A percentile compares a stretch with the other conserved stretches of the same genome.
Conservation (phyloP, 2,113 vertebrate genomes). For the Dicentrarchus labrax region DNA sequence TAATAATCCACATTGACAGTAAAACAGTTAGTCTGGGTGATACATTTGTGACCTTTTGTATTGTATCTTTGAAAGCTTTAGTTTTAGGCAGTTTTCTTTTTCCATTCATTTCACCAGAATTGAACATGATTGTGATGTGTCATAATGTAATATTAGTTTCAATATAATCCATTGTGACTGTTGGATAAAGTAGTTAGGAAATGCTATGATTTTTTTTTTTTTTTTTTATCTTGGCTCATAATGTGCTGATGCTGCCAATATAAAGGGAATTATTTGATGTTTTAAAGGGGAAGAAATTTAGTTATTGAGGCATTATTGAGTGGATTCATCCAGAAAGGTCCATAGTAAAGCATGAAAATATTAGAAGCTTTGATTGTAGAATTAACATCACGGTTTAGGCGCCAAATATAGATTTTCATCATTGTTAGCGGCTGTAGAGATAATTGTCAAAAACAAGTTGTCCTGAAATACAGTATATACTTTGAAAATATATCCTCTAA, state of each 20-base stretch:
- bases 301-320: conserved; percentile 45
- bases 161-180: conserved; percentile 69
- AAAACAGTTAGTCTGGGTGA: conserved; percentile 64
- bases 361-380: conserved; percentile 68
- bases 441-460: conserved; percentile 41
- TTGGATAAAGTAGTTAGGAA: conserved; percentile 70
- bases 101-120: conserved; percentile 65
- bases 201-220: conserved; percentile 35
- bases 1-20: conserved; percentile 50
- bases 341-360: conserved; percentile 63
- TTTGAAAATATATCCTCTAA: conserved; percentile 51
- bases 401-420: conserved; percentile 59
- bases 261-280: conserved; percentile 73
- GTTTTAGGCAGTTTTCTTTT: conserved; percentile 57
- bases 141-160: conserved; percentile 72
- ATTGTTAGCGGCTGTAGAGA: conserved; percentile 58
- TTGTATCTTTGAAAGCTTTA: conserved; percentile 68
- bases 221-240: conserved; percentile 45
- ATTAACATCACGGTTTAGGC: conserved; percentile 70
- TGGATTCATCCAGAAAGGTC: conserved; percentile 38
- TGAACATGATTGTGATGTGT: conserved; percentile 75
- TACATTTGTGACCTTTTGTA: conserved; percentile 63
- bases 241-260: conserved; percentile 75
- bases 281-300: conserved; percentile 37
- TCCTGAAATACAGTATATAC: conserved; percentile 56